phyloP scores from a whole-genome alignment of 2,113 vertebrate genomes.

The Malurus elegans region DNA sequence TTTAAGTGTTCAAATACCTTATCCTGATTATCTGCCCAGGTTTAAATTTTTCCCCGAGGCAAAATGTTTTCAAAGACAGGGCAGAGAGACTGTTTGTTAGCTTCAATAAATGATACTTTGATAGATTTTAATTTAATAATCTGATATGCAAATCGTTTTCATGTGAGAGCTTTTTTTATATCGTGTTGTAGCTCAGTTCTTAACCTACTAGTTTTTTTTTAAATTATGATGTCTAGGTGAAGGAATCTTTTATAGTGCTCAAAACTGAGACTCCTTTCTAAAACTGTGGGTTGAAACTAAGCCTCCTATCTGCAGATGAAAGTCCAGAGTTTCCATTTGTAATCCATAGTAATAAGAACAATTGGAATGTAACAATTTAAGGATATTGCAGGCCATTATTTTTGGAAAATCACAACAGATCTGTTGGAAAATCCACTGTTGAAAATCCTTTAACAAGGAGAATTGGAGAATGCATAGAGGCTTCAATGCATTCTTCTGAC shows the following conservation, averaged over 20 bases:
- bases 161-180: not conserved
- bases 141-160: not conserved
- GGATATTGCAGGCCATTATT: not conserved
- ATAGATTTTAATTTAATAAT: slow-evolving; percentile 30
- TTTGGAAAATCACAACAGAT: not conserved
- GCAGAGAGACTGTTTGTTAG: not conserved
- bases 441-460: not conserved
- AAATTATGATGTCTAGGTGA: not conserved
- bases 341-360: not conserved
- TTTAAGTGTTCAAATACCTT: slow-evolving; percentile 46
- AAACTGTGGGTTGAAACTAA: not conserved
- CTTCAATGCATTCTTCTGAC: not conserved
- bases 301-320: not conserved
- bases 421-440: not conserved
- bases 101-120: not conserved
- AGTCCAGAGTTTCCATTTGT: not conserved
- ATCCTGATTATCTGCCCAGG: slow-evolving; percentile 19
- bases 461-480: not conserved
- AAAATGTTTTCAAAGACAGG: slow-evolving; percentile 6
- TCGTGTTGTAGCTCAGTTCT: not conserved
- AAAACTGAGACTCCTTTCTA: not conserved
- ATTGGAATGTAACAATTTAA: not conserved
- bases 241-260: not conserved
- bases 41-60: slow-evolving; percentile 32
- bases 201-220: not conserved